Conservation (phyloP, 1,140 invertebrate genomes). For the Calephelis virginiensis region DNA sequence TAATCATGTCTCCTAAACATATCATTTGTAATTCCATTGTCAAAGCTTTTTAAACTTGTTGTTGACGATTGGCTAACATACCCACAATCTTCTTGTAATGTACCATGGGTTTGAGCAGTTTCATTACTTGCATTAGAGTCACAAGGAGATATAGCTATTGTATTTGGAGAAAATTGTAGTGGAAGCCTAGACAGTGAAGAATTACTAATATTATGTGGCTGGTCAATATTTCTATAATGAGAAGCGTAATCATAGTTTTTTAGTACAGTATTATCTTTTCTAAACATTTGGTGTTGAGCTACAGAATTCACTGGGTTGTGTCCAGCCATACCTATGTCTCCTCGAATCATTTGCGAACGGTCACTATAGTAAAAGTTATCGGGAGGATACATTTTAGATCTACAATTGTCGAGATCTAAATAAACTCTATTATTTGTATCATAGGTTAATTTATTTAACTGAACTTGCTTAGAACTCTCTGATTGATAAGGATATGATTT, state of each 20-base stretch:
- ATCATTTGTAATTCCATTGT: slow-evolving; percentile 53
- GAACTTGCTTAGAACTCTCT: slow-evolving; percentile 45
- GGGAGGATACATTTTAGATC: slow-evolving; percentile 49
- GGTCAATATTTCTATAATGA: slow-evolving; percentile 51
- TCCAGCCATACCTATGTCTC: slow-evolving; percentile 45
- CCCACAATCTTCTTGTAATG: slow-evolving; percentile 69
- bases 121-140: slow-evolving; percentile 72
- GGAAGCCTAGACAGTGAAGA: slow-evolving; percentile 51
- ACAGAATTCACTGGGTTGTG: slow-evolving; percentile 47
- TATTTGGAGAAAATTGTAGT: slow-evolving; percentile 67
- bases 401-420: slow-evolving; percentile 54
- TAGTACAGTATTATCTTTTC: slow-evolving; percentile 55
- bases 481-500: slow-evolving; percentile 54
- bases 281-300: slow-evolving; percentile 51
- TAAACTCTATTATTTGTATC: slow-evolving; percentile 58
- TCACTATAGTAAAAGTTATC: slow-evolving; percentile 62
- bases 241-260: slow-evolving; percentile 58
- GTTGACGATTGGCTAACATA: slow-evolving; percentile 75
- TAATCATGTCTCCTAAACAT: slow-evolving; percentile 50
- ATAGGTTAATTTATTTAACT: slow-evolving; percentile 57
- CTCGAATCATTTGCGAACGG: slow-evolving; percentile 45
- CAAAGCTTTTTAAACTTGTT: slow-evolving; percentile 66
- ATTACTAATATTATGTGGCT: slow-evolving; percentile 47
- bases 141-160: slow-evolving; percentile 65
- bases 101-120: slow-evolving; percentile 48